Evolutionary conservation across 2,888 invertebrate genomes (phyloP).

Genomic region (Clusia tigrina): DNA sequence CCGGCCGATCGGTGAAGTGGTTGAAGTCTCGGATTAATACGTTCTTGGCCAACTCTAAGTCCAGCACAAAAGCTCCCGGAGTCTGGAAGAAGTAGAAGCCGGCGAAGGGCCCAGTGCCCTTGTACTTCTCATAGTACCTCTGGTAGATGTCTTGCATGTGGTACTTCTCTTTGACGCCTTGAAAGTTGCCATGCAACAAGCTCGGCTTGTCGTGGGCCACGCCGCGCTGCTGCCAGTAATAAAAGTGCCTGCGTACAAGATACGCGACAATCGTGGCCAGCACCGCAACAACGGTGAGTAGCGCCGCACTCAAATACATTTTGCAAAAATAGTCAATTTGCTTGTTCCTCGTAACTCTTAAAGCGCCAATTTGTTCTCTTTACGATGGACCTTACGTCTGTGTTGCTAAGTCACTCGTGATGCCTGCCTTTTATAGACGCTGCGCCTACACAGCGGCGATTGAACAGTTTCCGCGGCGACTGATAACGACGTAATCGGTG

Average conservation of each 20-base stretch:
- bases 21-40: constrained; percentile 42
- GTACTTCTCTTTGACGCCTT: constrained; percentile 28
- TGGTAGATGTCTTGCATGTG: constrained; percentile 12
- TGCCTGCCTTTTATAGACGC: no score
- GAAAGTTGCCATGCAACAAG: constrained; percentile 35
- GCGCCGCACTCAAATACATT: no score
- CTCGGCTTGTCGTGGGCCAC: constrained; percentile 40
- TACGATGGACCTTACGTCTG: no score
- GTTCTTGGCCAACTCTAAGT: constrained; percentile 34
- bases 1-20: constrained; percentile 55
- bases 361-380: no score
- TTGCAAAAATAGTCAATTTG: no score
- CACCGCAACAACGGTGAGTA: no score
- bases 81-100: constrained; percentile 40
- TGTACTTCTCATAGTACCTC: constrained; percentile 37
- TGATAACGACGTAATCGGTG: no score
- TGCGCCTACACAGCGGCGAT: no score
- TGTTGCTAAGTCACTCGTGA: no score
- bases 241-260: neutral
- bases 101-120: constrained; percentile 36
- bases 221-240: constrained; percentile 40
- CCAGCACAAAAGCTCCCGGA: constrained; percentile 36
- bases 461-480: no score
- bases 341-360: no score
- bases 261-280: no score